Evolutionary conservation across 1,140 invertebrate species (phyloP), one percentile per base, ranked within the genome.

Genomic region (Galendromus occidentalis): DNA sequence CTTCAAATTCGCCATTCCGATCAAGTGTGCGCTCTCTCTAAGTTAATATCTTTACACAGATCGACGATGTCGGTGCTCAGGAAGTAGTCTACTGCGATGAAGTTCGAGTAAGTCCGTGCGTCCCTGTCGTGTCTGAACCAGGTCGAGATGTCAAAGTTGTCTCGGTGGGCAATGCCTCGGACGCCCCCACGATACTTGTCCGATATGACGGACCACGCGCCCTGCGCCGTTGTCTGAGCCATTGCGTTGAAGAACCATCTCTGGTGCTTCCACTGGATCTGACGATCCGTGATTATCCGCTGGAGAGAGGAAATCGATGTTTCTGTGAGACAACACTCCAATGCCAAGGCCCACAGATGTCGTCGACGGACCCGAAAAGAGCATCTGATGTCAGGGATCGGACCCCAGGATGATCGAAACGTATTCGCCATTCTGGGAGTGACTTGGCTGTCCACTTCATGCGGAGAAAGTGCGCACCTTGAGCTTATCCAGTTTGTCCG

Each of bases 141-240:
- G 17, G 25, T 33, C 12, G 51, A 25, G 51, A 59, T 59, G 6
- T 59, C 25, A 9, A 59, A 25, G 22, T 59, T 59, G 22, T 59
- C 51, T 25, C 51, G 51, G 33, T 59, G 51, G 12, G 51, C 51
- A 9, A 59, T 59, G 2, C 51, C 51, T 22, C 51, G 51, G 20
- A 25, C 51, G 22, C 51, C 51, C 14, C 51, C 51, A 17, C 51
- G 51, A 33, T 59, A 59, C 9, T 59, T 59, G 51, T 59, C 51
- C 25, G 14, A 5, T 17, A 59, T 59, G 2, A 17, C 22, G 14
- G 25, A 29, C 51, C 51, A 59, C 25, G 22, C 51, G 33, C 51
- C 51, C 20, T 59, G 51, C 51, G 22, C 25, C 22, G 22, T 59
- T 17, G 25, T 59, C 9, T 59, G 25, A 14, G 51, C 25, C 51